Base-by-base conservation (phyloP, 2,113 vertebrate genomes). In the Misgurnus anguillicaudatus region DNA sequence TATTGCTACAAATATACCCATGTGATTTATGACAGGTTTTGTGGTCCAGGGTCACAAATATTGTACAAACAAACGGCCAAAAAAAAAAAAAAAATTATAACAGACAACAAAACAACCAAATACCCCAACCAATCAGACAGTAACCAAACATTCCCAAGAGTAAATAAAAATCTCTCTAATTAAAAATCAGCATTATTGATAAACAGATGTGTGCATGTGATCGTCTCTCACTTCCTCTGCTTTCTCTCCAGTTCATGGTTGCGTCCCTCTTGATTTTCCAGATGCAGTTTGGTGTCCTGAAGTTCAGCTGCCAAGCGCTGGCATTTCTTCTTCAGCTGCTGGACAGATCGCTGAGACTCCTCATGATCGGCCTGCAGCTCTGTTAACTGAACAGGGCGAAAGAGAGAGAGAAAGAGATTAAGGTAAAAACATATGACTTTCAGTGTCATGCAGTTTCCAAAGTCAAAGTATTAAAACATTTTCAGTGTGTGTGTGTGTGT, bases 171-270 rank as follows among this genome's bases (percentile, higher is more conserved):
- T 6, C 3, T 24, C 0, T 31, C 24, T 31, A 31, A 31, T 31
- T 31, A 31, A 31, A 31, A 31, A 31, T 31, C 3, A 2, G 24
- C 24, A 31, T 31, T 31, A 31, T 1, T 2, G 24, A 48, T 11
- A 68, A 31, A 48, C 21, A 4, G 42, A 31, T 31, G 36, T 64
- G 17, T 57, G n/a, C 16, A 41, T 80, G 10, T 57, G 19, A 39
- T 24, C 58, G 55, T n/a, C 39, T 75, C 93, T 90, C 84, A 98
- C 97, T 95, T 98, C 87, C 94, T 91, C 89, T 99, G 98, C 83
- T 98, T 99, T 94, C 98, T 99, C 89, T 99, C 97, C 91, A 99
- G 94, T 82, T 99, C 97, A 0, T 99, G 96, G 90, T 95, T 99
- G 76, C 97, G 96, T 65, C 94, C 96, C 82, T 98, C 97, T 79